Evolutionary conservation across 2,888 invertebrate genomes (phyloP), one percentile per base, ranked within the genome.

Genomic region (Acrobasis suavella): DNA sequence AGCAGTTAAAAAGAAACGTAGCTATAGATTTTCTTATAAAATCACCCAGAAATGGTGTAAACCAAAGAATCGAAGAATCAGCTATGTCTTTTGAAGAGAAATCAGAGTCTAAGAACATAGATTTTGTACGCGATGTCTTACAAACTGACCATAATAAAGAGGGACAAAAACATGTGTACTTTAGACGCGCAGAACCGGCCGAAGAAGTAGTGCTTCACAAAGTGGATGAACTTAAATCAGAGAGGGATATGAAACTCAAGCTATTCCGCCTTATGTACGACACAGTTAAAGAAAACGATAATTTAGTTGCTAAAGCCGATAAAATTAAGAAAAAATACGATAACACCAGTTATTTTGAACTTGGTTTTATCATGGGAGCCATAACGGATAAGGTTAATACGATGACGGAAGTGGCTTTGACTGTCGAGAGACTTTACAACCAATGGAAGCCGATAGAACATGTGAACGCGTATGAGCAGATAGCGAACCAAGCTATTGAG

Each of bases 381-480:
- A 72, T 86, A 0, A 80, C 81, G 0, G 87, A 88, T 8, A 85
- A 87, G 50, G 80, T 67, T 6, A 81, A 77, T 2, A 72, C 81
- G 0, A 87, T 89, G 74, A 66, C 72, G 0, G 88, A 89, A 16
- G 82, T 89, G 3, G 67, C 83, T 0, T 17, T 64, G 8, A 87
- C 88, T 0, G 12, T 88, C 0, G 73, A 75, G 12, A 68, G 82
- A 0, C 62, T 86, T 0, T 81, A 83, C 10, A 49, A 67, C 0
- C 75, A 77, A 0, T 89, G 89, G 89, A 81, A 75, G n/a, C 89
- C 89, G 0, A 80, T 89, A 22, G 89, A 89, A n/a, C 89, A 89
- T 65, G 84, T 89, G 0, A 89, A 87, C 14, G 89, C 87, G 0
- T 89, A 89, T 49, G 89, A 88, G 6, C 87, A 88, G 63, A 86